A percentile compares a stretch with the other conserved stretches of the same genome.
phyloP scores from a whole-genome alignment of 2,888 invertebrate genomes.

The Thalpophila matura region DNA sequence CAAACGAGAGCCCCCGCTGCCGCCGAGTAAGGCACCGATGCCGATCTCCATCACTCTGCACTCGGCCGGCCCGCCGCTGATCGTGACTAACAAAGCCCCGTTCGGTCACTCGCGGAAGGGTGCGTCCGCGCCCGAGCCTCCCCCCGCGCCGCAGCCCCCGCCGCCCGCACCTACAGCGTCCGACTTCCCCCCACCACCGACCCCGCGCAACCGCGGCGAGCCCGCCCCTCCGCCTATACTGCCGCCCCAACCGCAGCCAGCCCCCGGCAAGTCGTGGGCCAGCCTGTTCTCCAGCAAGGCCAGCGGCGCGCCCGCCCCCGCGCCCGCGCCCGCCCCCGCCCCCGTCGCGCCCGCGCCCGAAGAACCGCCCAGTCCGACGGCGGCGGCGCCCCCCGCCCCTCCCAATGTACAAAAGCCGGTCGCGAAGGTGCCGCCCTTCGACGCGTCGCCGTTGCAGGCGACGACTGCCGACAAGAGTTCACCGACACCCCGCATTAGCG shows the following conservation, averaged over 20 bases:
- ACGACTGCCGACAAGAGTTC: conserved; percentile 74
- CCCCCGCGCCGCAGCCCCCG: conserved; percentile 81
- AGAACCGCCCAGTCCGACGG: conserved; percentile 79
- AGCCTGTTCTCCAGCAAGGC: conserved; percentile 91
- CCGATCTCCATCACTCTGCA: conserved; percentile 88
- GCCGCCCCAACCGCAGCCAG: conserved; percentile 81
- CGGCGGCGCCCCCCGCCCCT: conserved; percentile 70
- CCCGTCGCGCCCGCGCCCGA: conserved; percentile 68
- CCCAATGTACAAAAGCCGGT: conserved; percentile 89
- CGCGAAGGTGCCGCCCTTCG: conserved; percentile 92
- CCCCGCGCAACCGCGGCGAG: conserved; percentile 84
- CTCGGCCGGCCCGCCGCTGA: conserved; percentile 84
- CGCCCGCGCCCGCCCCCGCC: conserved; percentile 64
- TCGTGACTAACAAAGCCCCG: conserved; percentile 87
- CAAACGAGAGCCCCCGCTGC: conserved; percentile 82
- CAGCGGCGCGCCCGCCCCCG: conserved; percentile 61
- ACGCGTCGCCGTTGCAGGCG: conserved; percentile 85
- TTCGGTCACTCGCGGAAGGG: conserved; percentile 86
- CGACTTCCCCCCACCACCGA: conserved; percentile 88
- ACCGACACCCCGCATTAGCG: conserved; percentile 59
- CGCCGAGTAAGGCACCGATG: conserved; percentile 87
- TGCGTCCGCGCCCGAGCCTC: conserved; percentile 74
- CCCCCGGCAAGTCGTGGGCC: conserved; percentile 92
- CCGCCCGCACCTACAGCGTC: conserved; percentile 88
- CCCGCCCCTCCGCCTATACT: conserved; percentile 76